phyloP scores from a whole-genome alignment of 1,140 invertebrate species.

The Achatina immaculata region DNA sequence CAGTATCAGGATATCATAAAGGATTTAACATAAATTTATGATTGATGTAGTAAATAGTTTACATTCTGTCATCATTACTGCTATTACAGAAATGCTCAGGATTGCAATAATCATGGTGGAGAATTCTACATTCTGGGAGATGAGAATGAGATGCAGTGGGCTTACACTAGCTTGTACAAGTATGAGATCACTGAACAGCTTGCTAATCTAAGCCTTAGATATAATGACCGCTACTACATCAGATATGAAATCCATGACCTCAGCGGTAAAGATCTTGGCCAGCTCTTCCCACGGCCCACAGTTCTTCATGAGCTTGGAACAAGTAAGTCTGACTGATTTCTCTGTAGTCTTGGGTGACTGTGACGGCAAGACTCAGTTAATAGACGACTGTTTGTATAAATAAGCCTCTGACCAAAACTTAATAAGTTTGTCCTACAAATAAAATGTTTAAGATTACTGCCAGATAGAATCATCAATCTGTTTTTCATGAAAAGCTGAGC shows the following conservation, averaged over 20 bases:
- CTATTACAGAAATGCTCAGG: neutral
- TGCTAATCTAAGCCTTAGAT: constrained; percentile 27
- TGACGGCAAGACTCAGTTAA: no score
- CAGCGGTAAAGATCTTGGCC: constrained; percentile 6
- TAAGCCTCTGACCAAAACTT: no score
- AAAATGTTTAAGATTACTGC: no score
- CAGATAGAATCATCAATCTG: no score
- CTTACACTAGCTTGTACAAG: constrained; percentile 45
- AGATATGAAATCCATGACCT: constrained; percentile 36
- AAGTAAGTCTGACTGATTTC: no score
- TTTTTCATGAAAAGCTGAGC: no score
- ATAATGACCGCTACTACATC: constrained; percentile 36
- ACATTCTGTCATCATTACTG: neutral
- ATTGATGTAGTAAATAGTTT: constrained; percentile 9
- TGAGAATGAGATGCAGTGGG: constrained; percentile 45
- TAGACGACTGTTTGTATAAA: no score
- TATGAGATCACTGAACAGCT: constrained; percentile 45
- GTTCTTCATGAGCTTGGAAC: constrained; percentile 30
- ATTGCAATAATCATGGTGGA: constrained; percentile 31
- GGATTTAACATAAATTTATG: no score
- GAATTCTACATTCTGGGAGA: constrained; percentile 51
- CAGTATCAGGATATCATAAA: no score
- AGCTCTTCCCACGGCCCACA: constrained; percentile 23
- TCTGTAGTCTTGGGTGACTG: no score
- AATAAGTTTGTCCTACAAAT: no score